Conservation (phyloP, 2,888 invertebrate genomes). For the Melieria crassipennis region DNA sequence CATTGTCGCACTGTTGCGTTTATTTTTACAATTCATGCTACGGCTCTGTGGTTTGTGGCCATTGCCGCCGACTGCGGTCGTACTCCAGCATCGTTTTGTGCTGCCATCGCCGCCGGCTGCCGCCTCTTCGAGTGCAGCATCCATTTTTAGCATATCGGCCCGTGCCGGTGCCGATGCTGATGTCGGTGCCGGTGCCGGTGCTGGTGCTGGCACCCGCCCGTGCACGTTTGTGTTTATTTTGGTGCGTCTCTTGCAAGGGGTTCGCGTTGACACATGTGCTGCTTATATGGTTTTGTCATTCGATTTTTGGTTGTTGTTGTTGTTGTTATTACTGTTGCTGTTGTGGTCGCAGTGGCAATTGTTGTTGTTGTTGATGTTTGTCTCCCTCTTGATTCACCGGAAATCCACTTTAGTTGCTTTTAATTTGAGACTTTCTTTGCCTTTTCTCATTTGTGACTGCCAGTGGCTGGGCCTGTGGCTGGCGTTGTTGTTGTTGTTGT, state of each 20-base stretch:
- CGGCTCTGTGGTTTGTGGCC: conserved; percentile 39
- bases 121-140: conserved; percentile 30
- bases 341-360: conserved; percentile 13
- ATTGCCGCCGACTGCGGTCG: conserved; percentile 14
- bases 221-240: conserved; percentile 45
- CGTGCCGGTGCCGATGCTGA: background rate
- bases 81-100: conserved; percentile 21
- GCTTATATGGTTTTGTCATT: conserved; percentile 37
- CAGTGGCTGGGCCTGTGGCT: conserved; percentile 44
- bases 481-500: conserved; percentile 45
- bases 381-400: conserved; percentile 51
- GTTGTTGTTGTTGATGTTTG: conserved; percentile 17
- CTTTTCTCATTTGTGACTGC: conserved; percentile 29
- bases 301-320: conserved; percentile 10
- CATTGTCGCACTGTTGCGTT: conserved; percentile 1
- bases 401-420: conserved; percentile 58
- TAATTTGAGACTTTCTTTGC: conserved; percentile 34
- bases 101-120: conserved; percentile 27
- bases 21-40: conserved; percentile 41
- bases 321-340: background rate
- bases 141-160: conserved; percentile 44
- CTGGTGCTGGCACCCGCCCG: conserved; percentile 5
- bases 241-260: conserved; percentile 44
- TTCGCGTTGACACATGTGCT: conserved; percentile 50
- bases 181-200: background rate